Evolutionary conservation across 2,113 vertebrate genomes (phyloP).

Genomic region (Silurus glanis): DNA sequence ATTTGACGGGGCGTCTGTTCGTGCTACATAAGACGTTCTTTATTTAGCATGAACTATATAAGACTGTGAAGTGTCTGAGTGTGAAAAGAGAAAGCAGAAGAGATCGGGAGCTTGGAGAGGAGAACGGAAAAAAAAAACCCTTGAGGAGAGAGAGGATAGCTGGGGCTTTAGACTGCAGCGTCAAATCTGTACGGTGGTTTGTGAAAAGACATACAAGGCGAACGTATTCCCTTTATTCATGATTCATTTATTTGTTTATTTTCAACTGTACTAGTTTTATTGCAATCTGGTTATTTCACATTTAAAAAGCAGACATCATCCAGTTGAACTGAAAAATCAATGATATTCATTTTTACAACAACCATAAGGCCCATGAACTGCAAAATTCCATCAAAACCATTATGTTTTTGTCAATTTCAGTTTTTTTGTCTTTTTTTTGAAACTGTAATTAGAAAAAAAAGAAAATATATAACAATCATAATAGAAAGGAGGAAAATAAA

Average conservation of each 20-base stretch:
- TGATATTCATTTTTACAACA: constrained; percentile 97
- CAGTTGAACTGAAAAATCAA: constrained; percentile 91
- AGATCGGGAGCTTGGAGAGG: not conserved
- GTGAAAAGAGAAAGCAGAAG: constrained; percentile 39
- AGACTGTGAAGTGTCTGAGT: not conserved
- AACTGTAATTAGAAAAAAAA: constrained; percentile 87
- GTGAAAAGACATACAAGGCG: constrained; percentile 65
- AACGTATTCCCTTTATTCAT: constrained; percentile 86
- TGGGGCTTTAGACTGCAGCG: not conserved
- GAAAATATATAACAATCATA: constrained; percentile 86
- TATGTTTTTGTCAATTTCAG: constrained; percentile 67
- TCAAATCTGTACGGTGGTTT: constrained; percentile 2
- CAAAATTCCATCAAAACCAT: constrained; percentile 96
- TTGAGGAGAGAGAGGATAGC: not conserved
- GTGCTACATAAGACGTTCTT: constrained; percentile 3
- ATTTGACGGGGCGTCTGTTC: not conserved
- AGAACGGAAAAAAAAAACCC: not conserved
- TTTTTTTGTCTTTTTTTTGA: constrained; percentile 78
- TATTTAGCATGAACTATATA: constrained; percentile 21
- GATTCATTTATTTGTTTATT: constrained; percentile 76
- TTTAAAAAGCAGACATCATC: constrained; percentile 97
- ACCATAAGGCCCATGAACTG: constrained; percentile 94
- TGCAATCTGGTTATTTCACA: constrained; percentile 99
- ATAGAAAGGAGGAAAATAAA: constrained; percentile 80
- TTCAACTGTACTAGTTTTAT: constrained; percentile 91